These are phyloP conservation scores for Rhinolophus sinicus DNA, from an alignment of 2,113 vertebrate species.

Conservation along the genomic window DNA sequence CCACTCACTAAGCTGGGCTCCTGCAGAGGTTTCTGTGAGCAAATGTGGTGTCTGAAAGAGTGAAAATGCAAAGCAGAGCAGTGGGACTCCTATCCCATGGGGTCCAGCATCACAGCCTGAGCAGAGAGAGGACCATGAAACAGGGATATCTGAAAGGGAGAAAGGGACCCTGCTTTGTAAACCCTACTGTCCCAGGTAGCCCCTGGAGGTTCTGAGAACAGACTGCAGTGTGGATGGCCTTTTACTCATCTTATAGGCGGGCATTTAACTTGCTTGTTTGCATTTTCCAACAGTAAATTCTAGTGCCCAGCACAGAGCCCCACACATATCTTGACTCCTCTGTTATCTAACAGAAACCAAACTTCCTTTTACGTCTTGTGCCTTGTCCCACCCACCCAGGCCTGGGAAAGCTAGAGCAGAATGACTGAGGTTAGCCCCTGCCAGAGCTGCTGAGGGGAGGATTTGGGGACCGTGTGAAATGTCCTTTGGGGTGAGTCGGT, in stretches of 20 bases:
- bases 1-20: not conserved
- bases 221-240: not conserved
- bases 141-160: not conserved
- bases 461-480: not conserved
- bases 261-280: not conserved
- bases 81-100: not conserved
- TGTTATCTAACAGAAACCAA: constrained; percentile 20
- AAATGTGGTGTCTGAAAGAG: not conserved
- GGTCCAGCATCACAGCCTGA: not conserved
- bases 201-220: not conserved
- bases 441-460: not conserved
- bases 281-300: not conserved
- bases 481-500: not conserved
- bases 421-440: no score
- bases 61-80: not conserved
- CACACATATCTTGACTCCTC: not conserved
- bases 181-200: not conserved
- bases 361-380: not conserved
- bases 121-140: not conserved
- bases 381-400: not conserved
- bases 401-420: not conserved
- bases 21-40: not conserved
- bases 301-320: not conserved
- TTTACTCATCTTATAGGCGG: not conserved
- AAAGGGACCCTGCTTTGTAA: accelerated